Conservation (phyloP, 1,140 invertebrate genomes). For the Cydia fagiglandana region DNA sequence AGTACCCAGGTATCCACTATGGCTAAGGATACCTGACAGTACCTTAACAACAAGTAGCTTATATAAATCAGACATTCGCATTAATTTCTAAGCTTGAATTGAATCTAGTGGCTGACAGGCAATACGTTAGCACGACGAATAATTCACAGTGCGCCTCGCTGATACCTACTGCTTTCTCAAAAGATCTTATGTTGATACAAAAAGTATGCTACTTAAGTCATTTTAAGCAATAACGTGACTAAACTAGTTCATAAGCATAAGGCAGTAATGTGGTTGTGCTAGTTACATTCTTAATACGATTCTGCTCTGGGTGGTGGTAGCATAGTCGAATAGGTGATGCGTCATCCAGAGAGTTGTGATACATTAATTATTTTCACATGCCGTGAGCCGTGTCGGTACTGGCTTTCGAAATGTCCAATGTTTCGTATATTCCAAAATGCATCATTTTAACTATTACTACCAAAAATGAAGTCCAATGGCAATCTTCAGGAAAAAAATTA, state of each 20-base stretch:
- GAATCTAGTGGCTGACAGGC: slow-evolving; percentile 18
- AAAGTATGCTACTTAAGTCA: neutral
- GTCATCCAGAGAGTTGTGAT: slow-evolving; percentile 17
- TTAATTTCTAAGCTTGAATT: slow-evolving; percentile 28
- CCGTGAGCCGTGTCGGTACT: neutral
- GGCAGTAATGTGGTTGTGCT: neutral
- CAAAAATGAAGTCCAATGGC: no score
- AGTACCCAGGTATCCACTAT: neutral
- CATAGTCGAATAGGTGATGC: slow-evolving; percentile 7
- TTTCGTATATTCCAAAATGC: neutral
- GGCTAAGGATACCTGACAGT: neutral
- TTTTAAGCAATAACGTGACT: neutral
- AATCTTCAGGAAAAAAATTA: no score
- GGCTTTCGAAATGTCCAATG: neutral
- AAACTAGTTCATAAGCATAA: neutral
- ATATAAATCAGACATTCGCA: slow-evolving; percentile 28
- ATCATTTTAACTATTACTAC: no score
- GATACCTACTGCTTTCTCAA: neutral
- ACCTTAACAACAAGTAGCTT: neutral
- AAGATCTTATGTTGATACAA: neutral
- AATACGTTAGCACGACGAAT: slow-evolving; percentile 25
- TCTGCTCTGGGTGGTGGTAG: neutral
- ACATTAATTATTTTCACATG: slow-evolving; percentile 23
- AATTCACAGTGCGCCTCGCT: slow-evolving; percentile 5
- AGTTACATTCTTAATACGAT: slow-evolving; percentile 5